Conservation (phyloP, 2,888 invertebrate genomes). For the Eucera pruinosa region DNA sequence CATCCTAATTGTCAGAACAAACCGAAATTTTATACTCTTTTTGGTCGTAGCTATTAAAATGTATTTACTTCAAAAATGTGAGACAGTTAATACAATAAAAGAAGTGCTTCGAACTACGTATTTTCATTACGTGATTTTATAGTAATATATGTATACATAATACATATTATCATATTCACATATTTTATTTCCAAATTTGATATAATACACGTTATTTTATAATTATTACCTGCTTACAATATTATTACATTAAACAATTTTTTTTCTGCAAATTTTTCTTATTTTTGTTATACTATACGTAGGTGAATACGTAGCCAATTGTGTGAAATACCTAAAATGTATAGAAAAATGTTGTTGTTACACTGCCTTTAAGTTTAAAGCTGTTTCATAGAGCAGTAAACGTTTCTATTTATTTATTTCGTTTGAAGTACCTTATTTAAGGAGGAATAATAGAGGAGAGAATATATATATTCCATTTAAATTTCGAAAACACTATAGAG, state of each 20-base stretch:
- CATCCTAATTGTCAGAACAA: constrained; percentile 92
- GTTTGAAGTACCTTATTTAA: constrained; percentile 10
- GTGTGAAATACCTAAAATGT: not conserved
- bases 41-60: constrained; percentile 96
- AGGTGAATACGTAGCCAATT: not conserved
- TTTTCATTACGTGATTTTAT: not conserved
- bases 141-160: not conserved
- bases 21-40: constrained; percentile 94
- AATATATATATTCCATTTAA: not conserved
- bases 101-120: not conserved
- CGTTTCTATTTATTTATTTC: not conserved
- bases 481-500: not conserved
- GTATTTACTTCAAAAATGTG: constrained; percentile 1
- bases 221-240: no score
- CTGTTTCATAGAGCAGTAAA: not conserved
- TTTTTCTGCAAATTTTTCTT: no score
- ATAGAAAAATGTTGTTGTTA: not conserved
- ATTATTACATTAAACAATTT: no score
- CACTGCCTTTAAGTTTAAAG: not conserved
- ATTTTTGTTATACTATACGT: no score
- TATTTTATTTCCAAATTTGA: not conserved
- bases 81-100: constrained; percentile 4
- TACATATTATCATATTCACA: not conserved
- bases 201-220: no score
- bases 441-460: not conserved